phyloP scores from a whole-genome alignment of 2,888 invertebrate species.

The Pollenia griseotomentosa region DNA sequence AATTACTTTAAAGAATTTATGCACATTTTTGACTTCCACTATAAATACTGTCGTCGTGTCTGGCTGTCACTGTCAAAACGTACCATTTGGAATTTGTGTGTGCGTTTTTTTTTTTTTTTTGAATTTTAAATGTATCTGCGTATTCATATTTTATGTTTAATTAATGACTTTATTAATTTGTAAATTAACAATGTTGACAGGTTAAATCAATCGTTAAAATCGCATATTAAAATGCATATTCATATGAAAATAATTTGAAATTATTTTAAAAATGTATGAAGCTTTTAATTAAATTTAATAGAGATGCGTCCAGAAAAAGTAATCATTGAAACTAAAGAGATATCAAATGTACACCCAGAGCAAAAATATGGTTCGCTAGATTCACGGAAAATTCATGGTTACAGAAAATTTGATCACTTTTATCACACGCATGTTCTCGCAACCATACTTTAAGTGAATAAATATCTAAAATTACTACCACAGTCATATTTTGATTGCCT shows the following conservation, averaged over 20 bases:
- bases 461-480: no score
- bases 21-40: constrained; percentile 8
- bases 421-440: no score
- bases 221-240: constrained; percentile 41
- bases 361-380: no score
- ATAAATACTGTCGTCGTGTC: constrained; percentile 36
- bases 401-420: no score
- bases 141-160: constrained; percentile 76
- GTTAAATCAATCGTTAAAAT: constrained; percentile 75
- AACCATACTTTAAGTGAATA: no score
- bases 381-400: no score
- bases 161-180: constrained; percentile 81
- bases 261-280: not conserved
- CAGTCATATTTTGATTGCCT: no score
- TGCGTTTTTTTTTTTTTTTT: constrained; percentile 41
- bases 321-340: no score
- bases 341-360: no score
- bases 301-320: no score
- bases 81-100: constrained; percentile 63
- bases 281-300: not conserved
- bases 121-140: constrained; percentile 46
- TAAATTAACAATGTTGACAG: constrained; percentile 79
- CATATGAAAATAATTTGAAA: not conserved
- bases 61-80: constrained; percentile 23
- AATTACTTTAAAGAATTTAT: constrained; percentile 9